phyloP scores from a whole-genome alignment of 2,113 vertebrate species.

The Camelus bactrianus region DNA sequence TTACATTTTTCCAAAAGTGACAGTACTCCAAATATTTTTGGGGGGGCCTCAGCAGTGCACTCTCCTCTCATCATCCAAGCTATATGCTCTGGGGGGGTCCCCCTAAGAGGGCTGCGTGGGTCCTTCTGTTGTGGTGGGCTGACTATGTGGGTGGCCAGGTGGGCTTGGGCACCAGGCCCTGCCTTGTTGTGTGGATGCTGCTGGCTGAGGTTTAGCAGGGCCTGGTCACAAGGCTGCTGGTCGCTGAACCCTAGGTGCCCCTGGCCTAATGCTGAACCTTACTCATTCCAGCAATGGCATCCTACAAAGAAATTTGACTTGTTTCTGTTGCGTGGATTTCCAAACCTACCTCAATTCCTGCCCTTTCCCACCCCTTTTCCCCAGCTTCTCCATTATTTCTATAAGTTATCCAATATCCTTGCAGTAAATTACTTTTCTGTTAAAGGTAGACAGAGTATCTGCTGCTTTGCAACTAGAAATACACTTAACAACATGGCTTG shows the following conservation, averaged over 20 bases:
- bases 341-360: background rate
- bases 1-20: background rate
- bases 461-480: conserved; percentile 38
- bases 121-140: too few relatives aligned
- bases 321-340: background rate
- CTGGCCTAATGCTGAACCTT: background rate
- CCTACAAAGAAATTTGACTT: background rate
- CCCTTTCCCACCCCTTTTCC: background rate
- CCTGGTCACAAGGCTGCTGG: too few relatives aligned
- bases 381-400: background rate
- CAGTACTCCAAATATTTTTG: background rate
- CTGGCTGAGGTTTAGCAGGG: too few relatives aligned
- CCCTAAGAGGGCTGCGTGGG: too few relatives aligned
- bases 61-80: background rate
- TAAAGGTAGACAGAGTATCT: background rate
- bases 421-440: conserved; percentile 39
- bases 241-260: too few relatives aligned
- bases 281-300: background rate
- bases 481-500: background rate
- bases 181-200: too few relatives aligned
- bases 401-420: background rate
- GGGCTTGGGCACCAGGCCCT: too few relatives aligned
- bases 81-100: too few relatives aligned
- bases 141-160: too few relatives aligned
- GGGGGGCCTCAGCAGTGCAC: background rate